Percentiles rank a stretch among this genome's conserved stretches.
These are phyloP conservation scores for Biston stratarius DNA, from an alignment of 2,888 invertebrate genomes.

Conservation along the genomic window DNA sequence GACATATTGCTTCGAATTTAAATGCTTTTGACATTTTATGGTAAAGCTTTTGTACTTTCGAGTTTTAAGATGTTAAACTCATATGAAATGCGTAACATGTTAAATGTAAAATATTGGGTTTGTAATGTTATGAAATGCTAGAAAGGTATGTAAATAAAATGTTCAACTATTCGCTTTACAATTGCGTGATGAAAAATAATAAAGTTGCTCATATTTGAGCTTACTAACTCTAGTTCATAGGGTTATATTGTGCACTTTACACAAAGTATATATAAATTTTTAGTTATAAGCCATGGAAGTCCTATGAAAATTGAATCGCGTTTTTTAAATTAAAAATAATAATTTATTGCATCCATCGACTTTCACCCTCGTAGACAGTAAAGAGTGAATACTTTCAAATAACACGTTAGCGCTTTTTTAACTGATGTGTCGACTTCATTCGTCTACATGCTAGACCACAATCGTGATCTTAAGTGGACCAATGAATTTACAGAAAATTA, in stretches of 20 bases:
- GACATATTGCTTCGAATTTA: background rate
- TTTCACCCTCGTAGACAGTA: no score
- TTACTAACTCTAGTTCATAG: conserved; percentile 34
- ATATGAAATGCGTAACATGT: conserved; percentile 5
- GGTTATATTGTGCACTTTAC: conserved; percentile 42
- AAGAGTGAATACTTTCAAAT: no score
- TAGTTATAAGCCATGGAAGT: conserved; percentile 12
- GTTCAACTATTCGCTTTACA: conserved; percentile 24
- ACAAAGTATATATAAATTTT: conserved; percentile 28
- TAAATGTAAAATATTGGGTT: background rate
- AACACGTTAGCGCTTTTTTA: no score
- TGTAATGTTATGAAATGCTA: background rate
- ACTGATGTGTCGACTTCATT: no score
- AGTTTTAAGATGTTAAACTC: background rate
- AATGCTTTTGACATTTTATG: background rate
- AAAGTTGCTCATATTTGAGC: conserved; percentile 46
- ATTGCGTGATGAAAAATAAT: conserved; percentile 28
- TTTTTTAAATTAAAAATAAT: background rate
- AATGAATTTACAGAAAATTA: no score
- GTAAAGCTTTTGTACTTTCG: conserved; percentile 2
- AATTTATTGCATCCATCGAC: no score
- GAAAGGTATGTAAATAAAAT: background rate
- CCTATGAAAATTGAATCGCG: background rate
- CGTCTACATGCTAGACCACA: no score
- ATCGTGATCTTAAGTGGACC: no score